phyloP scores from a whole-genome alignment of 2,113 vertebrate genomes.

The Atrichornis clamosus region DNA sequence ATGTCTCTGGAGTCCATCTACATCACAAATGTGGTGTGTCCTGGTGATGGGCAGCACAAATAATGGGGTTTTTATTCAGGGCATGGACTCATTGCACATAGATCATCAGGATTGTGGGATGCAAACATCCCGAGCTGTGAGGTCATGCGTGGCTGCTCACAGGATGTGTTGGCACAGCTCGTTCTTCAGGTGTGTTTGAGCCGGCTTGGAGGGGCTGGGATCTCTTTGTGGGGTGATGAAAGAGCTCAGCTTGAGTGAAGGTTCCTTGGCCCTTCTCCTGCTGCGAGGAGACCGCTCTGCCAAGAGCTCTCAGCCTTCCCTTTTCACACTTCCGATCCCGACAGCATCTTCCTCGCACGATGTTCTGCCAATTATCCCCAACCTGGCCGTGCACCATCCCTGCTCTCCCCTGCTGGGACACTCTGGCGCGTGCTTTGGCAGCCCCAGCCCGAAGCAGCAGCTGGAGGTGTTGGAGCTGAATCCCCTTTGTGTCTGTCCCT shows the following conservation, averaged over 20 bases:
- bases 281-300: neutral
- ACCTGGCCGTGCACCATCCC: neutral
- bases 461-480: neutral
- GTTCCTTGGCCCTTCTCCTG: neutral
- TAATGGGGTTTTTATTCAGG: neutral
- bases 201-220: neutral
- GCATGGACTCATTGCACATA: neutral
- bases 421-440: neutral
- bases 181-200: neutral
- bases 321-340: neutral
- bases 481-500: neutral
- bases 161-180: neutral
- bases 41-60: neutral
- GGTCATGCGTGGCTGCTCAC: neutral
- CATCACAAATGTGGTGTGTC: rapidly evolving
- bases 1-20: neutral
- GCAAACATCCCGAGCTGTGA: neutral
- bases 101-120: rapidly evolving
- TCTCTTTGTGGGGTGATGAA: neutral
- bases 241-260: neutral
- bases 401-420: neutral
- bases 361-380: neutral
- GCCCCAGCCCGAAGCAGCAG: neutral
- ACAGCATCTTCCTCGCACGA: neutral
- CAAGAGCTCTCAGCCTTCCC: conserved; percentile 14